These are phyloP conservation scores for Neomorphus geoffroyi DNA, from an alignment of 2,797 vertebrate genomes.

Conservation along the genomic window DNA sequence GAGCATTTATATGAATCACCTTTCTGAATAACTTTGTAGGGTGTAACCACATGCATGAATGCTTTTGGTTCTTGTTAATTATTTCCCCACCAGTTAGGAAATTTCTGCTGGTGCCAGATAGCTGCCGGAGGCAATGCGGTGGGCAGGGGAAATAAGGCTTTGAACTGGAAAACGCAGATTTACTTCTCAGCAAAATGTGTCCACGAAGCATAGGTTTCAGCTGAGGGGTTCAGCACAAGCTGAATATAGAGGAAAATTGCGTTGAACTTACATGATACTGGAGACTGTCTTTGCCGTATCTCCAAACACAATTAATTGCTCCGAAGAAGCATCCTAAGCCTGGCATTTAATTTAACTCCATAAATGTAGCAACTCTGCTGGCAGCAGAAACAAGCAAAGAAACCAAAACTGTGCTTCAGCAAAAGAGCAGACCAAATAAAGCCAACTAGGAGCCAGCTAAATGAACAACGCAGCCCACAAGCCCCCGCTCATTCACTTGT, in stretches of 20 bases:
- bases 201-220: background rate
- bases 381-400: background rate
- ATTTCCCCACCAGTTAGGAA: background rate
- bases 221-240: background rate
- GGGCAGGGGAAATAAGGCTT: background rate
- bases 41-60: background rate
- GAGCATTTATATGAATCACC: background rate
- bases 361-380: fast-evolving
- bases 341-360: background rate
- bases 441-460: background rate
- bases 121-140: background rate
- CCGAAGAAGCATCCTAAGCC: background rate
- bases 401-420: background rate
- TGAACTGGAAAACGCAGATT: background rate
- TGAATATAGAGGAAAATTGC: fast-evolving
- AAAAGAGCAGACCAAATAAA: background rate
- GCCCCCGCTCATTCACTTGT: background rate
- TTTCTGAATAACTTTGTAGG: background rate
- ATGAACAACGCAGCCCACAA: fast-evolving
- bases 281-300: background rate
- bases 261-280: background rate
- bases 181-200: background rate
- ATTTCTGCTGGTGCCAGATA: background rate
- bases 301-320: background rate
- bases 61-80: background rate